phyloP scores from a whole-genome alignment of 92 coral and sea anemone genomes.

The Epizoanthus stellaris region DNA sequence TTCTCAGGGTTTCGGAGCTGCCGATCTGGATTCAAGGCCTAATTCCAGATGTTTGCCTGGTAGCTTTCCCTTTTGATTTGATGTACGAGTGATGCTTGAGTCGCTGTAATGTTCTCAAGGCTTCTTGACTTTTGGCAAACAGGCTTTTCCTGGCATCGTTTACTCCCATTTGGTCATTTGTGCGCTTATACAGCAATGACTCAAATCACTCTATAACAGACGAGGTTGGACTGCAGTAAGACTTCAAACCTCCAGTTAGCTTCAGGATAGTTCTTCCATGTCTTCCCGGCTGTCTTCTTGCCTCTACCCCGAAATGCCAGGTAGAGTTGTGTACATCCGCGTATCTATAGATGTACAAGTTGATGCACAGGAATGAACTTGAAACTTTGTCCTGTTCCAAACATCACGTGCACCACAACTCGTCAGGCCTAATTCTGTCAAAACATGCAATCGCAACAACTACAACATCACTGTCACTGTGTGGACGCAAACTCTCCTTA shows the following conservation, averaged over 20 bases:
- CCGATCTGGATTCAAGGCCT: constrained; percentile 18
- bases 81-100: constrained; percentile 15
- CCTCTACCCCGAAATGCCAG: constrained; percentile 44
- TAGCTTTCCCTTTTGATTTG: constrained; percentile 41
- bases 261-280: constrained; percentile 33
- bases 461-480: constrained; percentile 40
- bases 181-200: constrained; percentile 33
- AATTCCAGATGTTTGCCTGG: constrained; percentile 38
- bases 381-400: constrained; percentile 30
- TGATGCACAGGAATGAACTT: constrained; percentile 24
- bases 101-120: constrained; percentile 38
- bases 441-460: constrained; percentile 26
- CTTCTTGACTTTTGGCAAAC: constrained; percentile 27
- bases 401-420: too few species aligned
- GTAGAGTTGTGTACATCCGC: constrained; percentile 8
- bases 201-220: constrained; percentile 30
- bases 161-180: constrained; percentile 23
- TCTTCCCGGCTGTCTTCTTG: constrained; percentile 44
- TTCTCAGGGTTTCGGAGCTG: too few species aligned
- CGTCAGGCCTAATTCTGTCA: too few species aligned
- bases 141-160: constrained; percentile 35
- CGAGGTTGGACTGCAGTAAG: neutral
- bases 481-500: constrained; percentile 8
- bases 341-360: constrained; percentile 1
- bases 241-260: constrained; percentile 2